These are phyloP conservation scores for Bombyx mori DNA, from an alignment of 1,140 invertebrate genomes.

Conservation along the genomic window DNA sequence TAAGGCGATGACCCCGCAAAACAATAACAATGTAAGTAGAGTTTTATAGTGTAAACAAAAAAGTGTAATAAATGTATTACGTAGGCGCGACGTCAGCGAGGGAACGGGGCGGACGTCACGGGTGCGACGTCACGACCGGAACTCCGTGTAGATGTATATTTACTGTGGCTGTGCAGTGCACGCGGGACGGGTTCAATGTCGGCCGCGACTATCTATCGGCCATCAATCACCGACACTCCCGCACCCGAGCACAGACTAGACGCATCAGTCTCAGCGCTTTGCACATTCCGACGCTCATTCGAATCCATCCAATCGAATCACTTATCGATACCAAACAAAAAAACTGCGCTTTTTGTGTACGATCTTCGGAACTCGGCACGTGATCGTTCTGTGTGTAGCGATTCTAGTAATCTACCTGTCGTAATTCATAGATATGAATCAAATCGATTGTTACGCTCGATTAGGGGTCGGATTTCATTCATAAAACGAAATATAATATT, in stretches of 20 bases:
- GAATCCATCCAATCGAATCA: conserved; percentile 6
- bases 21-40: conserved; percentile 56
- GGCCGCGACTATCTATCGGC: conserved; percentile 54
- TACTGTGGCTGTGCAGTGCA: conserved; percentile 36
- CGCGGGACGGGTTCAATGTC: conserved; percentile 56
- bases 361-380: neutral
- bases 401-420: neutral
- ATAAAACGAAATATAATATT: conserved; percentile 28
- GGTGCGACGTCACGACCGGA: conserved; percentile 54
- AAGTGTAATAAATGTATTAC: conserved; percentile 49
- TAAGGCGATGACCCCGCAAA: conserved; percentile 51
- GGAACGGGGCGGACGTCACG: conserved; percentile 33
- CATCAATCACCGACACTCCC: conserved; percentile 50
- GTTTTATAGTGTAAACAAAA: conserved; percentile 65
- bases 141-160: conserved; percentile 58
- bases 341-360: neutral
- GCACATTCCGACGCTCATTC: conserved; percentile 6
- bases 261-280: conserved; percentile 10
- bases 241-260: conserved; percentile 2
- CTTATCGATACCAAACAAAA: neutral
- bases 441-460: conserved; percentile 22
- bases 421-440: conserved; percentile 4
- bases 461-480: conserved; percentile 31
- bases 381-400: neutral
- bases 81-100: conserved; percentile 46